Evolutionary conservation across 2,888 invertebrate species (phyloP).

Genomic region (Drosophila cyrtoloma): DNA sequence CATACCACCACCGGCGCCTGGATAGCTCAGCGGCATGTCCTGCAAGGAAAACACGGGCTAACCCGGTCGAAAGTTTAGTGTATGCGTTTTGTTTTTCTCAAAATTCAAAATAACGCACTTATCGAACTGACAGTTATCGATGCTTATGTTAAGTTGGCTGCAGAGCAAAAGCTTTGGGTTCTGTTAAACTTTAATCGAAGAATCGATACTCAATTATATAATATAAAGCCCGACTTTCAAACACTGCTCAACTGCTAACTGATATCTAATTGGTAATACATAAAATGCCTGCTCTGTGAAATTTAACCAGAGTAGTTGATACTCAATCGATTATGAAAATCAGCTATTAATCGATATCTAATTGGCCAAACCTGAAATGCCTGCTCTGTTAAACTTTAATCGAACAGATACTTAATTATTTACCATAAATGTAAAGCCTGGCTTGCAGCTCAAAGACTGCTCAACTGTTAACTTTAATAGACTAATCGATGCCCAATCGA

Average conservation of each 20-base stretch:
- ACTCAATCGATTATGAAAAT: too few species aligned
- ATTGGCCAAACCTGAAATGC: background rate
- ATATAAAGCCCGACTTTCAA: too few species aligned
- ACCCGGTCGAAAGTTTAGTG: conserved; percentile 65
- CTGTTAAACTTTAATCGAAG: background rate
- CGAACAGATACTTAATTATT: background rate
- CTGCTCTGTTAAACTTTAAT: background rate
- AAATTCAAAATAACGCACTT: background rate
- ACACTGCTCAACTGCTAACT: too few species aligned
- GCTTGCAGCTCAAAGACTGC: background rate
- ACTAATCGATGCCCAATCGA: background rate
- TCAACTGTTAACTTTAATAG: background rate
- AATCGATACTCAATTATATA: too few species aligned
- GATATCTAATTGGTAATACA: too few species aligned
- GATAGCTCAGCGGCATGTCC: conserved; percentile 88
- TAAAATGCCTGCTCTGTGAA: too few species aligned
- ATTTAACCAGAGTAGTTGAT: too few species aligned
- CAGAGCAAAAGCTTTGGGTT: background rate
- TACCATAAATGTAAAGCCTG: background rate
- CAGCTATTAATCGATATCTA: too few species aligned
- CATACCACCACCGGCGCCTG: conserved; percentile 84
- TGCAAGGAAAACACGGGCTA: conserved; percentile 87
- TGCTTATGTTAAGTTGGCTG: conserved; percentile 9
- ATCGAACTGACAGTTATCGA: background rate
- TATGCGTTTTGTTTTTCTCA: background rate